Percentiles rank a stretch among this genome's conserved stretches.
Conservation (phyloP, 2,113 vertebrate species). For the Plotosus lineatus region DNA sequence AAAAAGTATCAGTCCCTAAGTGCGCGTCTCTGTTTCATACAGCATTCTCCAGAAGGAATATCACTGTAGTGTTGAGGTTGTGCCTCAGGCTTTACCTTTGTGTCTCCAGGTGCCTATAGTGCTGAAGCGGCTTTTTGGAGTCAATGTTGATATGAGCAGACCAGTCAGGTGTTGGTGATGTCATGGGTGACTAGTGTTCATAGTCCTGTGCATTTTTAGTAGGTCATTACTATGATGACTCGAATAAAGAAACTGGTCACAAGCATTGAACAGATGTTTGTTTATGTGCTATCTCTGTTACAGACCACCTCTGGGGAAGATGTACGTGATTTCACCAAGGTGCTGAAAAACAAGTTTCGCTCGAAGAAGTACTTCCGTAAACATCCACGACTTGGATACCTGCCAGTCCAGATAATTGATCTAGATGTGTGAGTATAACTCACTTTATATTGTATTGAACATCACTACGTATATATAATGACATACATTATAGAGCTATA, state of each 20-base stretch:
- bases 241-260: neutral
- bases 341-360: constrained; percentile 97
- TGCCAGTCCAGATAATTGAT: constrained; percentile 91
- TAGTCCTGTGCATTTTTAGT: neutral
- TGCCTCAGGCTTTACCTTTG: neutral
- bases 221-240: constrained; percentile 52
- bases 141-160: neutral
- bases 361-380: constrained; percentile 98
- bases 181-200: too few relatives aligned
- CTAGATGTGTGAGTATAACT: constrained; percentile 78
- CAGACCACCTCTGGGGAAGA: constrained; percentile 98
- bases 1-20: neutral
- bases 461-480: neutral
- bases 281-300: constrained; percentile 23
- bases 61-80: neutral
- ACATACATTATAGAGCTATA: constrained; percentile 10
- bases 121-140: constrained; percentile 63
- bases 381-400: constrained; percentile 92
- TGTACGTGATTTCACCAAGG: constrained; percentile 96
- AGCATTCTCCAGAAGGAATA: neutral
- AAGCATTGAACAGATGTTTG: neutral
- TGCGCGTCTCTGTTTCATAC: neutral
- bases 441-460: neutral
- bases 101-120: constrained; percentile 64
- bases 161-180: too few relatives aligned